These are phyloP conservation scores for Tachysurus fulvidraco DNA, from an alignment of 2,113 vertebrate species.

Conservation along the genomic window DNA sequence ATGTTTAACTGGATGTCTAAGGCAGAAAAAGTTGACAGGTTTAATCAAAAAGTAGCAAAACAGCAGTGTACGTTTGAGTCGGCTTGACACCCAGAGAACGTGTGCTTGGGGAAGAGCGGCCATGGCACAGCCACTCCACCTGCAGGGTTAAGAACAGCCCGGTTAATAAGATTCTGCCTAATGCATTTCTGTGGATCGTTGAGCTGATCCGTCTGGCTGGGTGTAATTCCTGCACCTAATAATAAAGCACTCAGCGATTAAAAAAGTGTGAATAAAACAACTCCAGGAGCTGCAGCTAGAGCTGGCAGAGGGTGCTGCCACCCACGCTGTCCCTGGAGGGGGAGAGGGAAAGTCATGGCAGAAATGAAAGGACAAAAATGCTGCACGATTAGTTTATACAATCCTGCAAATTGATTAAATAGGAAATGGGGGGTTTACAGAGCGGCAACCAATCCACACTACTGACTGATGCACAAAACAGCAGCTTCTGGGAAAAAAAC, in stretches of 20 bases:
- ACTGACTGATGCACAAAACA: slow-evolving; percentile 64
- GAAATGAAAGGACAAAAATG: slow-evolving; percentile 76
- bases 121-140: slow-evolving; percentile 65
- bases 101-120: slow-evolving; percentile 63
- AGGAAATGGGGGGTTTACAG: slow-evolving; percentile 53
- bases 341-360: slow-evolving; percentile 55
- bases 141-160: slow-evolving; percentile 72
- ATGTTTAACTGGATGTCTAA: slow-evolving; percentile 64
- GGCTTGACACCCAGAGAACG: slow-evolving; percentile 68
- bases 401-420: slow-evolving; percentile 76
- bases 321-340: slow-evolving; percentile 72
- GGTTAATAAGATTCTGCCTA: slow-evolving; percentile 76
- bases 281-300: slow-evolving; percentile 72
- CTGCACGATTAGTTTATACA: slow-evolving; percentile 68
- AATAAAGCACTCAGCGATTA: slow-evolving; percentile 80
- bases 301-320: slow-evolving; percentile 67
- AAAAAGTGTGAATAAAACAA: slow-evolving; percentile 80
- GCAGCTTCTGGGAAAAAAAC: slow-evolving; percentile 58
- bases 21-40: slow-evolving; percentile 8
- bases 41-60: slow-evolving; percentile 62
- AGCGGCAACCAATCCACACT: slow-evolving; percentile 59
- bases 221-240: slow-evolving; percentile 73
- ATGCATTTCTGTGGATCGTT: slow-evolving; percentile 70
- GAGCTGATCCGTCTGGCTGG: slow-evolving; percentile 67
- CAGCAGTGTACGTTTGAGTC: slow-evolving; percentile 62